Evolutionary conservation across 2,888 invertebrate species (phyloP).

Genomic region (Synanthedon myopaeformis): DNA sequence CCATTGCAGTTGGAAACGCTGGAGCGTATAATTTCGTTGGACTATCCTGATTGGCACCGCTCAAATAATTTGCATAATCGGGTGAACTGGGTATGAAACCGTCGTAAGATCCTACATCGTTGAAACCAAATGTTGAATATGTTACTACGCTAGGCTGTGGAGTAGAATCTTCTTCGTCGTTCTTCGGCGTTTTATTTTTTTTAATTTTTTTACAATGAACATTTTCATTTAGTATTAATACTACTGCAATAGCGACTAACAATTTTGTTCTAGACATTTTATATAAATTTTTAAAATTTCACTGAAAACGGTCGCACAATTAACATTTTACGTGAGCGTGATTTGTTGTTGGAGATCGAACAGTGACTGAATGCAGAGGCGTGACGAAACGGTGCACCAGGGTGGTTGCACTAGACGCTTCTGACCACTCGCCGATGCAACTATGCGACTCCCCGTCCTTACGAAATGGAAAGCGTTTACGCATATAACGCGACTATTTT

Average conservation of each 20-base stretch:
- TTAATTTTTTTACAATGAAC: slow-evolving; percentile 37
- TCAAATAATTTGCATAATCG: slow-evolving; percentile 43
- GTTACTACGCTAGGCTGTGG: slow-evolving; percentile 55
- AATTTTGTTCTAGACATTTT: slow-evolving; percentile 43
- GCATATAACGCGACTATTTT: slow-evolving; percentile 51
- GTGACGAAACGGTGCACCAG: slow-evolving; percentile 6
- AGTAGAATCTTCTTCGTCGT: slow-evolving; percentile 32
- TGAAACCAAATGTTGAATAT: slow-evolving; percentile 59
- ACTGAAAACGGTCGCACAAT: slow-evolving; percentile 24
- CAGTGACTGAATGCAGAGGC: slow-evolving; percentile 33
- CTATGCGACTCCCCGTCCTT: slow-evolving; percentile 35
- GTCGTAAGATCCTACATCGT: slow-evolving; percentile 51
- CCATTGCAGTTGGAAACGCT: slow-evolving; percentile 49
- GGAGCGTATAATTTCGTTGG: slow-evolving; percentile 47
- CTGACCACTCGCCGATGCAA: slow-evolving; percentile 19
- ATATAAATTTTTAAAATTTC: slow-evolving; percentile 21
- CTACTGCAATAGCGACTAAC: slow-evolving; percentile 30
- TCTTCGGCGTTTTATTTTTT: slow-evolving; percentile 35
- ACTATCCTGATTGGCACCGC: slow-evolving; percentile 30
- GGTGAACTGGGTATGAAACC: slow-evolving; percentile 57
- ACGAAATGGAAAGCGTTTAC: slow-evolving; percentile 65
- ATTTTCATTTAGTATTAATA: slow-evolving; percentile 21
- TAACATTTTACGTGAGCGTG: slow-evolving; percentile 49
- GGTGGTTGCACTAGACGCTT: slow-evolving; percentile 17
- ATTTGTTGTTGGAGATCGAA: slow-evolving; percentile 38